A percentile compares a stretch with the other conserved stretches of the same genome.
Conservation (phyloP, 2,113 vertebrate species). For the Tragelaphus buxtoni region DNA sequence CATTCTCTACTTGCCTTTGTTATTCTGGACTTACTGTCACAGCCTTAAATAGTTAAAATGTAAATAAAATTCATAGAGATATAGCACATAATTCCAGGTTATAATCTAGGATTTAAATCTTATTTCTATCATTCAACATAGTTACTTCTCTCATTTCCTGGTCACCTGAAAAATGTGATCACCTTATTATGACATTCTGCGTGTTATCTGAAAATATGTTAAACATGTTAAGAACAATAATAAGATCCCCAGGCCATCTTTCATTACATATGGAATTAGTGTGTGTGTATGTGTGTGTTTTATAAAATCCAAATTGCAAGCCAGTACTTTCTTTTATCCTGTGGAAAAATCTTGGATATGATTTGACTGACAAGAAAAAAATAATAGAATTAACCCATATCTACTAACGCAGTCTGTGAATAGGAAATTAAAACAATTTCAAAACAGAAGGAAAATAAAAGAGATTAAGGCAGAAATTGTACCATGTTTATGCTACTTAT, state of each 20-base stretch:
- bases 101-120: constrained; percentile 8
- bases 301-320: background rate
- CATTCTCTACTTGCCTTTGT: background rate
- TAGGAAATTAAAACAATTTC: background rate
- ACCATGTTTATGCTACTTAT: background rate
- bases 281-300: background rate
- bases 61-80: background rate
- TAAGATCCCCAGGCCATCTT: background rate
- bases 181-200: background rate
- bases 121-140: background rate
- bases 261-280: background rate
- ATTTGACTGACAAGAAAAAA: background rate
- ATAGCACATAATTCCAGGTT: background rate
- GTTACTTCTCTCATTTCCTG: constrained; percentile 30
- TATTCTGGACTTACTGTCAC: background rate
- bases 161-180: background rate
- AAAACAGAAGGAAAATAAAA: background rate
- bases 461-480: background rate
- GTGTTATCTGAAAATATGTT: background rate
- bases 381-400: background rate
- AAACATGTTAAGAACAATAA: background rate
- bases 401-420: background rate
- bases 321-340: background rate
- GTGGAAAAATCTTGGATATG: background rate
- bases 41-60: background rate